phyloP scores from a whole-genome alignment of 2,888 invertebrate species.

The Cheilosia impressa region DNA sequence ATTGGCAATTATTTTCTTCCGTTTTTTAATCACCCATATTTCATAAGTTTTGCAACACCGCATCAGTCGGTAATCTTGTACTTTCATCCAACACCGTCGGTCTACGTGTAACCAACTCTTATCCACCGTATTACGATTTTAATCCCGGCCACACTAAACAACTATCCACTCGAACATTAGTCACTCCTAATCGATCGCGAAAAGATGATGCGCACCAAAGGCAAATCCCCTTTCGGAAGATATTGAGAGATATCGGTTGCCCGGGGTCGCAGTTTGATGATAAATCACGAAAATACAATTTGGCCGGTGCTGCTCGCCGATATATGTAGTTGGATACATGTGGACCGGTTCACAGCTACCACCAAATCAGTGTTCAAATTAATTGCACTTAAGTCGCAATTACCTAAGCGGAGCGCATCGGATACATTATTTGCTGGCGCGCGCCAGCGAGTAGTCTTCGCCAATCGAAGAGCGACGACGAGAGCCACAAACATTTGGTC shows the following conservation, averaged over 20 bases:
- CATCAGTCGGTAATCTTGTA: slow-evolving; percentile 60
- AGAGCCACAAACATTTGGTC: slow-evolving; percentile 52
- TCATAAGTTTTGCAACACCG: slow-evolving; percentile 57
- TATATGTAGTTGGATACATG: background rate
- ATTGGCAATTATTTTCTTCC: slow-evolving; percentile 56
- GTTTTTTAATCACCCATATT: slow-evolving; percentile 71
- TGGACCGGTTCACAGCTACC: slow-evolving; percentile 71
- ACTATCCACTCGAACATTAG: slow-evolving; percentile 73
- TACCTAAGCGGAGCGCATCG: slow-evolving; percentile 72
- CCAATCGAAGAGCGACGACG: slow-evolving; percentile 38
- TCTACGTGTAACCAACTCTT: slow-evolving; percentile 18
- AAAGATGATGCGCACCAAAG: slow-evolving; percentile 75
- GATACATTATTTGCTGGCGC: slow-evolving; percentile 54
- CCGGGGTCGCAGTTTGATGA: slow-evolving; percentile 71
- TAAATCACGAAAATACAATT: slow-evolving; percentile 73
- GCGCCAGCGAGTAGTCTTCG: slow-evolving; percentile 27
- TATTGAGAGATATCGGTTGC: slow-evolving; percentile 74
- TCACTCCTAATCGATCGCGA: slow-evolving; percentile 74
- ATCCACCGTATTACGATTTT: slow-evolving; percentile 72
- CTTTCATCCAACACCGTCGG: slow-evolving; percentile 59
- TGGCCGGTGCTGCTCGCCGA: slow-evolving; percentile 33
- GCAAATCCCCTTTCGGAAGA: slow-evolving; percentile 75
- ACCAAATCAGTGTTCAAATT: slow-evolving; percentile 76
- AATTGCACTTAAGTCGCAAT: slow-evolving; percentile 75
- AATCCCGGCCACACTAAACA: slow-evolving; percentile 70